Base-by-base conservation (phyloP, 2,797 vertebrate species). In the Diceros bicornis region DNA sequence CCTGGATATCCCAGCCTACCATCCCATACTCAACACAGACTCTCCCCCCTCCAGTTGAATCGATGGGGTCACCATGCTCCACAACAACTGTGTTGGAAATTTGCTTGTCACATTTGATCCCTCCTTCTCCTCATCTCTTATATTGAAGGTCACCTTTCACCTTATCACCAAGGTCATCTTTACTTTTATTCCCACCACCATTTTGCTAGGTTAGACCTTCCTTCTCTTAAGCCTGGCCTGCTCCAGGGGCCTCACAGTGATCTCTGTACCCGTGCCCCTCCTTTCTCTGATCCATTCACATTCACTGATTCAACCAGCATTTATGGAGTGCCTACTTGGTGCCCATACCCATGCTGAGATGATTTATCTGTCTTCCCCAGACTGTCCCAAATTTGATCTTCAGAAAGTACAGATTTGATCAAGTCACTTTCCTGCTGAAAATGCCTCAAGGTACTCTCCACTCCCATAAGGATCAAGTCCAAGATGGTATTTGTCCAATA, bases 21-120 rank as follows among this genome's bases (percentile, higher is more conserved):
- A 1, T 5, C 17, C 61, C 25, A 55, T 32, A 37, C 34, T 55
- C 16, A 41, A 29, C 37, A 2, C 11, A 7, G 16, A 11, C 41
- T 55, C 41, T 11, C 4, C n/a, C 12, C 41, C n/a, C n/a, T 82
- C 55, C 37, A 2, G 2, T 12, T 12, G 16, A 78, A 12, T 34
- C n/a, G 10, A 27, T 0, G 27, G 50, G 4, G 18, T 14, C 37
- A 2, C 12, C 84, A 0, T 25, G 25, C 0, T 52, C 34, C 37
- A 11, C 6, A 1, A 1, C 50, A 50, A 11, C 64, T 0, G 7
- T 11, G 57, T 25, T 66, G 10, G 61, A 37, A 83, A 50, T 3
- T 1, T 2, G 25, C 4, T 14, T 12, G 1, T 37, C 25, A 1
- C 1, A 5, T 37, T 32, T 17, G 23, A 61, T 7, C 21, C 11